Percentiles rank a stretch among this genome's conserved stretches.
These are phyloP conservation scores for Tenualosa ilisha DNA, from an alignment of 2,797 vertebrate genomes.

Conservation along the genomic window DNA sequence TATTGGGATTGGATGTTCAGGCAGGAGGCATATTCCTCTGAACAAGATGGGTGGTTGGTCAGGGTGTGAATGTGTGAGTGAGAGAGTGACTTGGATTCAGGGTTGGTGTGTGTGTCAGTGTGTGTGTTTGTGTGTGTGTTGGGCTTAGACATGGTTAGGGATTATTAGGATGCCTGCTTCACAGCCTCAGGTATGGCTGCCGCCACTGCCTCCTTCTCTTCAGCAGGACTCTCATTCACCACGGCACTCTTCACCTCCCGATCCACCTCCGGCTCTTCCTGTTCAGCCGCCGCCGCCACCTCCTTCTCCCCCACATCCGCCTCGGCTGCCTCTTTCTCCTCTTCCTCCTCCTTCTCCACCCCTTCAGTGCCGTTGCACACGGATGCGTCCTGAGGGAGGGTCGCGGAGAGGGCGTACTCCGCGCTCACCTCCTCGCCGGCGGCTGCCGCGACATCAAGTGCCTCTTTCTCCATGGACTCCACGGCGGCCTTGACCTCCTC, in stretches of 20 bases:
- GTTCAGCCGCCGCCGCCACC: background rate
- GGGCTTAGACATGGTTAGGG: constrained; percentile 11
- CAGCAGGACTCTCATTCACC: background rate
- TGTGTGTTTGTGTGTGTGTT: constrained; percentile 33
- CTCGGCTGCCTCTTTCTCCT: constrained; percentile 19
- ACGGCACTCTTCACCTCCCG: background rate
- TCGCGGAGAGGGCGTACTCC: constrained; percentile 56
- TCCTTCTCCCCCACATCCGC: constrained; percentile 12
- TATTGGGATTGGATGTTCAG: background rate
- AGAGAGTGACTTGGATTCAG: constrained; percentile 14
- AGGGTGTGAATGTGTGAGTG: constrained; percentile 9
- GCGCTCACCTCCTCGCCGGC: constrained; percentile 52
- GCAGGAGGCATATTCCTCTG: background rate
- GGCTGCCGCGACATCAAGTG: constrained; percentile 42
- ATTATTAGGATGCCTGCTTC: constrained; percentile 41
- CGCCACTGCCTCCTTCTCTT: background rate
- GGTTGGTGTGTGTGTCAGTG: constrained; percentile 26
- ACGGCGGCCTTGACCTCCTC: constrained; percentile 58
- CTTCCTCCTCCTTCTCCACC: constrained; percentile 39
- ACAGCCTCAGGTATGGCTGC: constrained; percentile 3
- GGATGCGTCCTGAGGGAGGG: constrained; percentile 53
- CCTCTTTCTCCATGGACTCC: constrained; percentile 59
- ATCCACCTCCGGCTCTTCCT: background rate
- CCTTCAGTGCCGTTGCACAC: constrained; percentile 33
- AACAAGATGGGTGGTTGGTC: background rate